Evolutionary conservation across 2,113 vertebrate species (phyloP).

Genomic region (Crocuta crocuta): DNA sequence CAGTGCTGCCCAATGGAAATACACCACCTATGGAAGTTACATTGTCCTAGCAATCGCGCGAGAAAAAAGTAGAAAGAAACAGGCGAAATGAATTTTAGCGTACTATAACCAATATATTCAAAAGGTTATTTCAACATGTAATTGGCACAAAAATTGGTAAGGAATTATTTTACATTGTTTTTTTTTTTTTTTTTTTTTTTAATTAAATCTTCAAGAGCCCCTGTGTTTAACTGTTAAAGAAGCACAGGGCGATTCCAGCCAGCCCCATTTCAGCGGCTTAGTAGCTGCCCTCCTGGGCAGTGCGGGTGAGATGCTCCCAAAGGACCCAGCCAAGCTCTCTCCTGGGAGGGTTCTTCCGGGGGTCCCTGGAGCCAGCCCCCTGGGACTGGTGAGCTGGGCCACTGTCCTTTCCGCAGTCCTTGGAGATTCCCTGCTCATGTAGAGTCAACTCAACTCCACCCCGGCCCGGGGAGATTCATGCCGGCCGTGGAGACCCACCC

Average conservation of each 20-base stretch:
- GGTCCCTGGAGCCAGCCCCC: neutral
- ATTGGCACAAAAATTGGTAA: neutral
- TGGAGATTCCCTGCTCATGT: neutral
- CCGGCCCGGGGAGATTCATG: neutral
- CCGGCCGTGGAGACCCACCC: neutral
- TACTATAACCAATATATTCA: neutral
- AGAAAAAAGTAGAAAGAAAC: neutral
- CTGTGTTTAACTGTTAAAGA: neutral
- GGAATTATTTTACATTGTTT: neutral
- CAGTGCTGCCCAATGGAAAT: neutral
- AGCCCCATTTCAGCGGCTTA: neutral
- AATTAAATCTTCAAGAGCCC: neutral
- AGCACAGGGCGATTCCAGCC: accelerated
- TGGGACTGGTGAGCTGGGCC: neutral
- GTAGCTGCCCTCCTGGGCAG: accelerated
- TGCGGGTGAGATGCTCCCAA: neutral
- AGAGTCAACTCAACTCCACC: neutral
- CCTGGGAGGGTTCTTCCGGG: neutral
- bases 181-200: neutral
- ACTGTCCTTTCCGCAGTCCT: neutral
- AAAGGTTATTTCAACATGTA: neutral
- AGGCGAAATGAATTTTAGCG: neutral
- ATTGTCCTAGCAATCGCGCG: neutral
- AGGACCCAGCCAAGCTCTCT: neutral
- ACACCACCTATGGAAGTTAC: neutral